phyloP scores from a whole-genome alignment of 2,113 vertebrate genomes.

The Pionites leucogaster region DNA sequence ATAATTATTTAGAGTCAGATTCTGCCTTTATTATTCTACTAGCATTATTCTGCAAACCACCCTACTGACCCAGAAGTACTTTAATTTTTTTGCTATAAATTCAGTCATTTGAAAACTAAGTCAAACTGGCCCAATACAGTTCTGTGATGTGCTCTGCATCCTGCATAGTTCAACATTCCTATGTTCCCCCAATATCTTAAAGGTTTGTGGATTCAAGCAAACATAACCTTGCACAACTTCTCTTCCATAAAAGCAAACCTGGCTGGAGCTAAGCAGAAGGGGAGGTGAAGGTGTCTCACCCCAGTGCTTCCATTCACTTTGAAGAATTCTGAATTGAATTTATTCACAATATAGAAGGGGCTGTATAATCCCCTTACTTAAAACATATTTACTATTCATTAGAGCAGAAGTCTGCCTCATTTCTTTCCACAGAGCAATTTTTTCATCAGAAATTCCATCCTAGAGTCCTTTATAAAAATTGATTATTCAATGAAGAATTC shows the following conservation, averaged over 20 bases:
- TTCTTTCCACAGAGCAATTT: conserved; percentile 27
- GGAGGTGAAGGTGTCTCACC: background rate
- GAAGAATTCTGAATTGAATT: conserved; percentile 30
- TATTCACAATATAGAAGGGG: conserved; percentile 6
- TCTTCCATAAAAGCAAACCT: background rate
- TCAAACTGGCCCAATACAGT: background rate
- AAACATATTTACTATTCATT: conserved; percentile 44
- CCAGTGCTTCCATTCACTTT: background rate
- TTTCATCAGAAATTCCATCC: background rate
- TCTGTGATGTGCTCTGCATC: background rate
- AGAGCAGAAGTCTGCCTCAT: conserved; percentile 30
- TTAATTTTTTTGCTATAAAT: background rate
- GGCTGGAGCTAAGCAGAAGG: background rate
- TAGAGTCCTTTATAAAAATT: background rate
- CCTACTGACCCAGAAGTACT: background rate
- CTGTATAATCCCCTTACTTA: conserved; percentile 39
- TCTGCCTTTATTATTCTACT: background rate
- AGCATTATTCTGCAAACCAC: background rate
- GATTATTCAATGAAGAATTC: conserved; percentile 12
- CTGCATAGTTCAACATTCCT: background rate
- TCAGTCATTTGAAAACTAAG: background rate
- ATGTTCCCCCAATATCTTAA: background rate
- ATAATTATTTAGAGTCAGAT: background rate
- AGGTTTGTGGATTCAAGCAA: background rate
- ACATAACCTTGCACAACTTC: background rate